Evolutionary conservation across 1,140 invertebrate species (phyloP), one percentile per base, ranked within the genome.

Genomic region (Pseudomyrmex concolor): DNA sequence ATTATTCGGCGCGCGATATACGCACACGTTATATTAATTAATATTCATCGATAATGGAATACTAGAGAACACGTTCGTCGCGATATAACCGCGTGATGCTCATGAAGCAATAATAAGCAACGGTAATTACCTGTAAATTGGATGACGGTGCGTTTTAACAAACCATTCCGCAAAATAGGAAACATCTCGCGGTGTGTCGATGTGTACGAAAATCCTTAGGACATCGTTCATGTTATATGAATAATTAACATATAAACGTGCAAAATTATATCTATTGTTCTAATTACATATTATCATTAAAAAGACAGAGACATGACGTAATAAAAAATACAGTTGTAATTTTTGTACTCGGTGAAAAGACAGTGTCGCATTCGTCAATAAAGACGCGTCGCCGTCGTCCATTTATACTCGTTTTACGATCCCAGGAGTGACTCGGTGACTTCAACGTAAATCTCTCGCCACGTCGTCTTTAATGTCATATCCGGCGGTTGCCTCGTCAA

Each of bases 401-500:
- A 51, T 81, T 82, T 55, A 54, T 25, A 67, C 8, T 50, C 19
- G 51, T 45, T 73, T 57, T 22, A 55, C 34, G 48, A 48, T 25
- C 48, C 9, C 50, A 50, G 1, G 3, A 34, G 50, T 85, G 54
- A 81, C 80, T 48, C 84, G 63, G 54, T 12, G 76, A 80, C 66
- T 80, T 80, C 70, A 80, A 60, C 17, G 77, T 63, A 82, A 70
- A 86, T 74, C 77, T 86, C 76, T 74, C 51, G 73, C 60, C 17
- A 48, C 64, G 71, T 84, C 72, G 67, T 84, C 85, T 87, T 87
- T 87, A 87, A 87, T 66, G 74, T 87, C 85, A 80, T 83, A 71
- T 81, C 73, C 85, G 59, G 72, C 67, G 67, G 51, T 83, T 71
- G 70, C 70, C 45, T 86, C 78, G 84, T 83, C 85, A 72, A 87